Evolutionary conservation across 2,888 invertebrate genomes (phyloP).

Genomic region (Sturmia bella): DNA sequence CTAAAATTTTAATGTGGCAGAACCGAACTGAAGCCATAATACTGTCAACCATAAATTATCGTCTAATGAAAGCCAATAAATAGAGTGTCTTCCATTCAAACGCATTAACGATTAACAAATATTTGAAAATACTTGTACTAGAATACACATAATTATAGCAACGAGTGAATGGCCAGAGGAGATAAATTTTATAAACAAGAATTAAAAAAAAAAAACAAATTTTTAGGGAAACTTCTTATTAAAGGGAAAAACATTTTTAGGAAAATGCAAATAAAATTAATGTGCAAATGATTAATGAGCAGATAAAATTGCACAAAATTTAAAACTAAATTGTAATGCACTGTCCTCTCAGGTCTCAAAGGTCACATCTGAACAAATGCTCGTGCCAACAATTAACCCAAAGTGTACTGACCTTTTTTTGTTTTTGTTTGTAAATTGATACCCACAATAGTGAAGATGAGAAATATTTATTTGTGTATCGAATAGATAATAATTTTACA

Average conservation of each 20-base stretch:
- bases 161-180: constrained; percentile 62
- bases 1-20: constrained; percentile 68
- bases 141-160: constrained; percentile 58
- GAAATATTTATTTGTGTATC: neutral
- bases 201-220: neutral
- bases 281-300: constrained; percentile 24
- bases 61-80: constrained; percentile 54
- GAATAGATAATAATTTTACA: constrained; percentile 40
- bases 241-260: constrained; percentile 5
- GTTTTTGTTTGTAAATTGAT: neutral
- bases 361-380: constrained; percentile 44
- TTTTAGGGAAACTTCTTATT: constrained; percentile 27
- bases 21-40: constrained; percentile 66
- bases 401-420: constrained; percentile 58
- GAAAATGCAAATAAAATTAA: constrained; percentile 29
- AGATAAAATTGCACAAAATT: constrained; percentile 45
- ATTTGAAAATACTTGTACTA: constrained; percentile 66
- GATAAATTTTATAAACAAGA: constrained; percentile 30
- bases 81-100: constrained; percentile 46
- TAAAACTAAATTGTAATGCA: constrained; percentile 3
- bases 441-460: neutral
- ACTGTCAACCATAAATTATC: constrained; percentile 68
- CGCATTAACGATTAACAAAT: constrained; percentile 60
- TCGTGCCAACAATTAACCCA: constrained; percentile 55
- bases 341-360: constrained; percentile 20